Evolutionary conservation across 2,888 invertebrate species (phyloP), one percentile per base, ranked within the genome.

Genomic region (Heliconius sara): DNA sequence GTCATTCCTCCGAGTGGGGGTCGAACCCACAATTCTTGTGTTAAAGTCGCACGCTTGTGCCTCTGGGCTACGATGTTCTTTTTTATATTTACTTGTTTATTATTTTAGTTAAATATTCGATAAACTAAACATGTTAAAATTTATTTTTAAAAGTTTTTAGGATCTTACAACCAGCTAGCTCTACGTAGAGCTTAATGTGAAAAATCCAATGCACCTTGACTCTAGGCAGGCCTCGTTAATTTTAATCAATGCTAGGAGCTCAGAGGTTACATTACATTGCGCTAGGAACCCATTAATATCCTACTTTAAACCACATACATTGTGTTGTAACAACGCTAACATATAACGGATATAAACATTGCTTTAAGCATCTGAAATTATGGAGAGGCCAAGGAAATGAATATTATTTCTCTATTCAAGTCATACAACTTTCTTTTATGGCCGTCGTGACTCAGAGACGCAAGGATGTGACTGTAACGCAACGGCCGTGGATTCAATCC

Each of bases 161-260:
- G 0, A 16, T 43, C 9, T 47, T 1, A 60, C 60, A 60, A 7
- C 25, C 16, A 25, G 70, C 25, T 47, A 25, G 70, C 25, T 47
- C 25, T 16, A 16, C 25, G 43, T 25, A 47, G 25, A 43, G 43
- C 13, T 66, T 57, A 67, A 43, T 52, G 39, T 57, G 43, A 66
- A 60, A 65, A 74, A 73, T 27, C 57, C 73, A 73, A 57, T 60
- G 57, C 57, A 60, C 27, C 66, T 27, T 67, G 27, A 73, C 43
- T 73, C 63, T 47, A 65, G 57, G 39, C 43, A 47, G 34, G 78
- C 72, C 66, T 30, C 67, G 60, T 78, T 73, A 74, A 78, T 78
- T 73, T 73, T 74, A 78, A 74, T 78, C 73, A 78, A 78, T 78
- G 78, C 63, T 27, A 60, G 65, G 12, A 73, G 39, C 57, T 39